Evolutionary conservation across 2,113 vertebrate genomes (phyloP), one percentile per base, ranked within the genome.

Genomic region (Heteronetta atricapilla): DNA sequence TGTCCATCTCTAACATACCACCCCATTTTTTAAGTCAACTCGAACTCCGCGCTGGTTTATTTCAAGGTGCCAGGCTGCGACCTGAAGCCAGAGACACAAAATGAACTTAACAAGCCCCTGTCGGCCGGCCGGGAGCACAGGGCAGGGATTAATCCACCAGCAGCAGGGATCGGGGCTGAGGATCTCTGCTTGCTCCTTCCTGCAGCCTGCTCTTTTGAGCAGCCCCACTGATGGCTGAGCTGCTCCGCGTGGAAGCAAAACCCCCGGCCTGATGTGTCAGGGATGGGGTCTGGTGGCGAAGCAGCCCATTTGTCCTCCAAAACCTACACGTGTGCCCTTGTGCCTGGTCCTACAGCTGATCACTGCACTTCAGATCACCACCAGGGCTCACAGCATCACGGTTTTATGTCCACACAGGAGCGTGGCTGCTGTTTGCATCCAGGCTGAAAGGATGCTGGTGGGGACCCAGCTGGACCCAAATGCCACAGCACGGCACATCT

Each of bases 141-240:
- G 88, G 92, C 94, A 93, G 86, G 78, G 56, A 95, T 92, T 78
- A 90, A 90, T 93, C 86, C 64, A 46, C 84, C 52, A 89, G 69
- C 88, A 90, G 88, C 94, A 73, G 93, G 94, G 90, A 86, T 93
- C 56, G 68, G 81, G 69, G 69, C 55, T 81, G 83, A 91, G 86
- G 0, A 77, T 90, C 92, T 66, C 83, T 90, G 92, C 69, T 94
- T 72, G 67, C 72, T 96, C 88, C 38, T 88, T 95, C 80, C 85
- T 85, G 82, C 79, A 85, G 63, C 67, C 31, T 80, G 76, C 26
- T 36, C 87, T 96, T 86, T 88, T 72, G 64, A 14, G 56, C 46
- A 1, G 55, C 66, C 8, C 3, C 40, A 67, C 76, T 46, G 64
- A 14, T 25, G 66, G 58, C 48, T 0, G 2, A 75, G 53, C 78